Evolutionary conservation across 2,113 vertebrate genomes (phyloP), one percentile per base, ranked within the genome.

Genomic region (Oncorhynchus kisutch): DNA sequence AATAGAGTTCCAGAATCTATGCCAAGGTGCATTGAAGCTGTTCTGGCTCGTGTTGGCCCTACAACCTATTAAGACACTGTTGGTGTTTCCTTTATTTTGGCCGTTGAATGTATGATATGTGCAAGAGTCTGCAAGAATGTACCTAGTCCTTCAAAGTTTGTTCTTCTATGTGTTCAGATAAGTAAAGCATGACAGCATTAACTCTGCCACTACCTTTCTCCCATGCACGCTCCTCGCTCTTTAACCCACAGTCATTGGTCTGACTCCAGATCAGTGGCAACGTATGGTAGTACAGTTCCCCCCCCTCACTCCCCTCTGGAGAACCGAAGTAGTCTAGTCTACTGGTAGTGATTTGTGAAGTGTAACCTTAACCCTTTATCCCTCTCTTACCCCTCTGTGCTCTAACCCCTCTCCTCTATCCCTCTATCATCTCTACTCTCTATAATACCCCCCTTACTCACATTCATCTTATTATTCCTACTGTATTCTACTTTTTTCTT

Each of bases 121-220:
- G 51, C 51, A 54, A 54, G 51, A 54, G 51, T 54, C 51, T 54
- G 51, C 14, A 54, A 54, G 49, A 54, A 54, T 54, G 49, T 16
- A 54, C 14, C 3, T 16, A 16, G 14, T 51, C 49, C 49, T 16
- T 54, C 12, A 54, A 54, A 18, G 51, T 18, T 13, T 16, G 51
- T 54, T 54, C 14, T 51, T 51, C 51, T 54, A 54, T 16, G 4
- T 16, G 51, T 13, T 18, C 51, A 16, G 12, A 18, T 54, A 54
- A 89, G 87, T 82, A 87, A 87, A 85, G 88, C 87, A 89, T 91
- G 86, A 72, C 8, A 76, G 84, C 85, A 89, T 84, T 91, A 90
- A 90, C 82, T 80, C 72, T 77, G 75, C 82, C 81, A 88, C 51
- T 91, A 88, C 89, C 80, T 82, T 92, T 64, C 9, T 78, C 75